Base-by-base conservation (phyloP, 1,140 invertebrate species). In the Eupeodes corollae region DNA sequence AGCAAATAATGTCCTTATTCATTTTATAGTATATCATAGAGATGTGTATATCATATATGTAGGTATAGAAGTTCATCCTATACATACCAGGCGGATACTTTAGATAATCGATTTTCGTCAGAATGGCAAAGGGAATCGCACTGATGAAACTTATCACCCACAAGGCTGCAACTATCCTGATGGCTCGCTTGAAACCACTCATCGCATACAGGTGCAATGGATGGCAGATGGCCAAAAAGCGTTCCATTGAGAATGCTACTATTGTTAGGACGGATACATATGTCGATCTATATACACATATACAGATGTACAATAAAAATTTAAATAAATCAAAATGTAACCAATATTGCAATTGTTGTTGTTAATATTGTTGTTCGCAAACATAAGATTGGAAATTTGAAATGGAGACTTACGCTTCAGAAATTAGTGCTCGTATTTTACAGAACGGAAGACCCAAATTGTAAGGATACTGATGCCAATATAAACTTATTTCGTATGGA, bases 381-480 rank as follows among this genome's bases (percentile, higher is more conserved):
- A 13, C 10, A 33, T 16, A 21, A 42, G 8, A 9, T 42, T 42
- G 19, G 12, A 43, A 3, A 38, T 19, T 13, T 53, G 34, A 50
- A 38, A 51, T 14, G 47, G n/a, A 40, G 33, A 80, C 82, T 84
- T 69, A 86, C 84, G 82, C 82, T 76, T 92, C 89, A 5, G 86
- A 86, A 18, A 91, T 75, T 42, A 91, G 80, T 1, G 87, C 84
- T 40, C 90, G 77, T 39, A 91, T 71, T 68, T 90, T 88, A 71
- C 91, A 95, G 54, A 91, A 81, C 2, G 75, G 73, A 37, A 82
- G 74, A 0, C 91, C 91, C 41, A 93, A 77, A 33, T 76, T 71
- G 84, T 88, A 94, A 1, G 92, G 92, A 72, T 95, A 96, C 61
- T 93, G 88, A 63, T 93, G 86, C 89, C 90, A 95, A 58, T 88